Conservation (phyloP, 2,888 invertebrate species). For the Erebia epiphron region DNA sequence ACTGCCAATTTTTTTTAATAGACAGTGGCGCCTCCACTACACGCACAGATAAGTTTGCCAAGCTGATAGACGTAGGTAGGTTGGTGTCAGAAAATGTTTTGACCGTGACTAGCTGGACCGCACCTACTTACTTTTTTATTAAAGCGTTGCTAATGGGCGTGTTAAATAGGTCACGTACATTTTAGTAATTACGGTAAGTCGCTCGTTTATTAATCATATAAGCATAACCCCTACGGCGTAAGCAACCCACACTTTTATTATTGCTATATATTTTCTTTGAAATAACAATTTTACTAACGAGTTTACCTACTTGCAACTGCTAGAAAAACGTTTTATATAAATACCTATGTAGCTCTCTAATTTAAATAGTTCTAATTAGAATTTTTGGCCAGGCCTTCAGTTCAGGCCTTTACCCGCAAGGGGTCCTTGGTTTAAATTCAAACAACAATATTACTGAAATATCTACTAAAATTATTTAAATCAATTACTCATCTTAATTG, state of each 20-base stretch:
- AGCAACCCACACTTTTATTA: constrained; percentile 21
- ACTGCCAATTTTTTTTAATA: too few species aligned
- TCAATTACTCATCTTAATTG: too few species aligned
- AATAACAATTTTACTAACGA: constrained; percentile 17
- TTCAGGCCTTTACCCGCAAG: too few species aligned
- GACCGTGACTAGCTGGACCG: constrained; percentile 17
- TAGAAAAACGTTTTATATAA: constrained; percentile 13
- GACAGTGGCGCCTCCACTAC: too few species aligned
- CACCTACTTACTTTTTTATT: constrained; percentile 29
- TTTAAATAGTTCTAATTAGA: constrained; percentile 5
- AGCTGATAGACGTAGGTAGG: too few species aligned
- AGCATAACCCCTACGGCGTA: constrained; percentile 25
- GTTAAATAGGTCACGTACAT: constrained; percentile 39
- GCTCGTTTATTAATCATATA: constrained; percentile 34
- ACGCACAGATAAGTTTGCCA: too few species aligned
- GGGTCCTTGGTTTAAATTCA: too few species aligned
- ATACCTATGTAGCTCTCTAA: constrained; percentile 2
- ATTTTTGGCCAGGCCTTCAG: too few species aligned
- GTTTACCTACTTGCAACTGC: not conserved
- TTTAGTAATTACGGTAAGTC: constrained; percentile 37
- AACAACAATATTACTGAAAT: too few species aligned
- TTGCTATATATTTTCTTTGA: constrained; percentile 23
- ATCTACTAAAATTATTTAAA: too few species aligned
- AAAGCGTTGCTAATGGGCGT: constrained; percentile 27
- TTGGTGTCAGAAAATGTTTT: constrained; percentile 15